Evolutionary conservation across 2,797 vertebrate species (phyloP), one percentile per base, ranked within the genome.

Genomic region (Simalia tracyae): DNA sequence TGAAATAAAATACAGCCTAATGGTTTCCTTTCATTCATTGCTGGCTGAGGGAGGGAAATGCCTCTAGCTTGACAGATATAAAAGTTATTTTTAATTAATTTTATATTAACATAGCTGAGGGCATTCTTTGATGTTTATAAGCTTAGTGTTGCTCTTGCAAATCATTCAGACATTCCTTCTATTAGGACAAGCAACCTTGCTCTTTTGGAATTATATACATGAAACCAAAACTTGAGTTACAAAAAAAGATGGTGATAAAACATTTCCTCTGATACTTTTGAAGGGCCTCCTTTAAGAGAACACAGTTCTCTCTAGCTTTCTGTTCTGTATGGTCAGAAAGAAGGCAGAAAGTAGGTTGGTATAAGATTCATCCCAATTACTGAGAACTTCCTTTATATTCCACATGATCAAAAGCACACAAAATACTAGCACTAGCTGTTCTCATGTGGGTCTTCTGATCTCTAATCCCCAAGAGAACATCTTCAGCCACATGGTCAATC

Each of bases 131-230:
- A 95, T 46, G 95, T 97, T 97, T 94, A 95, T 93, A 94, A 95
- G 95, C 94, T 95, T 91, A 92, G 66, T 89, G 93, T 94, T 95
- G 76, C 91, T 96, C 94, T 92, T 93, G 86, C 61, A 93, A 95
- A 95, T 95, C 90, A 95, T 95, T 93, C 87, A 63, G 93, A 92
- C 91, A 81, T 84, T 92, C 94, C 14, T 36, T 94, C 63, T 89
- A 92, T 76, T 5, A 61, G 87, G 92, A 96, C 95, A 87, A 92
- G 76, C 95, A 97, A 96, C 95, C 95, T 97, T 97, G 96, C 89
- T 86, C 91, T 96, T 96, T 97, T 96, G 93, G 94, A 95, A 86
- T 92, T 95, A 92, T 89, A 63, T 86, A 60, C 90, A 96, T 84
- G 50, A 84, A 96, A 95, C 94, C 94, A 97, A 95, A 96, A 92